Evolutionary conservation across 2,797 vertebrate genomes (phyloP), one percentile per base, ranked within the genome.

Genomic region (Phoxinus dragarum): DNA sequence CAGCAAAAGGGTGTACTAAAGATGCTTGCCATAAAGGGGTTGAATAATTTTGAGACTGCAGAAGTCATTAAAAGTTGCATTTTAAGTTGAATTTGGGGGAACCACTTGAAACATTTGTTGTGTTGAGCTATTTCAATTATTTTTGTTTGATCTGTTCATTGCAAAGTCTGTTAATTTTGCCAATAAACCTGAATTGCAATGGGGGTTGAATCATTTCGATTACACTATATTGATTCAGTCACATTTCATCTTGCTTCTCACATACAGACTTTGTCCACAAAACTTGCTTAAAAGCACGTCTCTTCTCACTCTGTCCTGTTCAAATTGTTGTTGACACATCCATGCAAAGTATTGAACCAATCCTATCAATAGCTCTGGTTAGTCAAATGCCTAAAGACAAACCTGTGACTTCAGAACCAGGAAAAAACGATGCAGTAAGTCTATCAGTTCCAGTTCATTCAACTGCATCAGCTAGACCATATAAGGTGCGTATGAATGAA

Each of bases 391-490:
- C n/a, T 79, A 44, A 85, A 42, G n/a, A 42, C n/a, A 47, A 44
- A 69, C 23, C 36, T 59, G 8, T 44, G 82, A 42, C 1, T 47
- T 47, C 76, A 80, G 31, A 61, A 44, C 4, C 40, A 67, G 34
- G 34, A 68, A 84, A 68, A 84, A 36, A 34, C 17, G 1, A 59
- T 27, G 5, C 31, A 79, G 27, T 23, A 6, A 47, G 8, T 4
- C 52, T 10, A 38, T 80, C 40, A 52, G 16, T 80, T 64, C 52
- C 54, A 72, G 52, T 61, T 80, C 68, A 67, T 80, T 80, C 64
- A 17, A 34, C 66, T 40, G 36, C 34, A 27, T 10, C 56, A 72
- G 52, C 69, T 36, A 64, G 61, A 23, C 67, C 56, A 80, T 80
- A 42, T 69, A 64, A 38, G 21, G 14, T 38, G 23, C 0, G 40